These are phyloP conservation scores for Muschampia staudingeri DNA, from an alignment of 2,888 invertebrate genomes.

Conservation along the genomic window DNA sequence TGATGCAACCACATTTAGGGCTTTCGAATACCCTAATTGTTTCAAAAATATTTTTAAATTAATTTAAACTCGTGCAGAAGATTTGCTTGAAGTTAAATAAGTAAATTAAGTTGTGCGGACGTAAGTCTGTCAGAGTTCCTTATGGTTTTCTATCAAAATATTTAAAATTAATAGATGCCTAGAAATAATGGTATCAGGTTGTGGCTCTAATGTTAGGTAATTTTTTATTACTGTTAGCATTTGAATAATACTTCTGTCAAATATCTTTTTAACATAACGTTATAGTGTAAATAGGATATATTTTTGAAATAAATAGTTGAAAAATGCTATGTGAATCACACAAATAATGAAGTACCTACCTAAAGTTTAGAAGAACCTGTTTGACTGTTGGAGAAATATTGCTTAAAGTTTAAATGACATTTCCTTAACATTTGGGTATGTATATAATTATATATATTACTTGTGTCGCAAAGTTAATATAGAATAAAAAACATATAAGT, in stretches of 20 bases:
- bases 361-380: not conserved
- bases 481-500: not conserved
- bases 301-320: constrained; percentile 20
- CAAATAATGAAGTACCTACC: not conserved
- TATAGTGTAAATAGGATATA: constrained; percentile 35
- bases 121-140: constrained; percentile 13
- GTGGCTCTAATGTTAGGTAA: constrained; percentile 35
- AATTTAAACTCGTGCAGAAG: not conserved
- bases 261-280: constrained; percentile 17
- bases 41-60: no score
- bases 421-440: no score
- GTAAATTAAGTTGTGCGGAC: not conserved
- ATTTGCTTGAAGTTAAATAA: not conserved
- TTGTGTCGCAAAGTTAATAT: not conserved
- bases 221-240: not conserved
- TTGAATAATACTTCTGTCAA: constrained; percentile 31
- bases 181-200: constrained; percentile 44
- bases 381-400: not conserved
- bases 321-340: constrained; percentile 20
- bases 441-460: not conserved
- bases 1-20: no score
- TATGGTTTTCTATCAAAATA: constrained; percentile 10
- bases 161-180: constrained; percentile 31
- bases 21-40: no score
- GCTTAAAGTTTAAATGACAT: no score